These are phyloP conservation scores for Chascanopsetta lugubris DNA, from an alignment of 2,113 vertebrate genomes.

Conservation along the genomic window DNA sequence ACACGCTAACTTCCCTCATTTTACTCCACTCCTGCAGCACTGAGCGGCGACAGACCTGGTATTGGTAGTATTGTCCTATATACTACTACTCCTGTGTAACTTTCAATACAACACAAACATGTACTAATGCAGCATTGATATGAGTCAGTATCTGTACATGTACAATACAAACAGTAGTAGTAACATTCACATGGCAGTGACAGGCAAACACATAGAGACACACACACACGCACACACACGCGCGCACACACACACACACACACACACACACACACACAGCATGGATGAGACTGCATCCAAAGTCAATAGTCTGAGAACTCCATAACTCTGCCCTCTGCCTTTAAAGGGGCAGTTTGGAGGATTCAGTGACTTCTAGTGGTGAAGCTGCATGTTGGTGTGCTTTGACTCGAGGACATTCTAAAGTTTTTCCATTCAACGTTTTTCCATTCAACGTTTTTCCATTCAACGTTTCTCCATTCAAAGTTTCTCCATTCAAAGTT, in stretches of 20 bases:
- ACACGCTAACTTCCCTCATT: too few species aligned
- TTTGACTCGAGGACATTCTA: too few species aligned
- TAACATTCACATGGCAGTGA: constrained; percentile 72
- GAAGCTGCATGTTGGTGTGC: too few species aligned
- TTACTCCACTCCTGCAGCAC: too few species aligned
- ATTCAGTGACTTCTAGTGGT: too few species aligned
- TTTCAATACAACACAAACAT: constrained; percentile 19
- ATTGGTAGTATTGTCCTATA: constrained; percentile 1
- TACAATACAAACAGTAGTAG: constrained; percentile 55
- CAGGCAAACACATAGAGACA: too few species aligned
- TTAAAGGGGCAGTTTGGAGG: not conserved
- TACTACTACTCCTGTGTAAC: constrained; percentile 9
- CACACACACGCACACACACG: too few species aligned
- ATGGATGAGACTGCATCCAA: constrained; percentile 51
- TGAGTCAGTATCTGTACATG: constrained; percentile 1
- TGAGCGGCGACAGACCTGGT: not conserved
- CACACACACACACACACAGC: constrained; percentile 31
- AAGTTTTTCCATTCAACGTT: too few species aligned
- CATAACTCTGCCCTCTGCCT: constrained; percentile 32
- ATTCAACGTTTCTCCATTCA: too few species aligned
- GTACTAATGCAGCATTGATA: constrained; percentile 8
- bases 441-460: too few species aligned
- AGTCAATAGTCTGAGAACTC: constrained; percentile 71
- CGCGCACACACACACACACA: too few species aligned
- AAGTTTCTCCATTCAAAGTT: too few species aligned